These are phyloP conservation scores for Balearica regulorum DNA, from an alignment of 2,797 vertebrate species.

Conservation along the genomic window DNA sequence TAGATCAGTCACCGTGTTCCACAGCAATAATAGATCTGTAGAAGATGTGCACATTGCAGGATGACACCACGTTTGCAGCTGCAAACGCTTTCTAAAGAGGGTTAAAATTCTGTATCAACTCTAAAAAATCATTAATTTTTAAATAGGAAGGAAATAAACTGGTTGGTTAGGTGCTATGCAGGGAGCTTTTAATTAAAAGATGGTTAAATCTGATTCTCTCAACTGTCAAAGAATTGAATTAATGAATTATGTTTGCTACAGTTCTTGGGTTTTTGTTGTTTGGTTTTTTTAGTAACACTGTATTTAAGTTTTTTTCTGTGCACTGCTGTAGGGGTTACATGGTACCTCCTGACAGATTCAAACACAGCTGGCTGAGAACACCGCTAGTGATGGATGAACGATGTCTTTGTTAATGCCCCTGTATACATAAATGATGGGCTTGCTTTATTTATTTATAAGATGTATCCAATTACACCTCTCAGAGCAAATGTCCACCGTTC, in stretches of 20 bases:
- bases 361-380: constrained; percentile 28
- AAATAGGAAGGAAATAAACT: constrained; percentile 13
- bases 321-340: constrained; percentile 17
- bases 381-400: constrained; percentile 38
- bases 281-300: neutral
- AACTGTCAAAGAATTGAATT: constrained; percentile 25
- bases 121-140: constrained; percentile 16
- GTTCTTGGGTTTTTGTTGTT: neutral
- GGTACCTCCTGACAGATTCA: constrained; percentile 33
- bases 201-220: constrained; percentile 31
- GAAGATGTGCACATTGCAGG: neutral
- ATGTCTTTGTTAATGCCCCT: constrained; percentile 50
- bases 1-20: neutral
- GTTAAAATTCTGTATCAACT: neutral
- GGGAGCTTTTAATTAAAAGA: constrained; percentile 39
- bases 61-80: neutral
- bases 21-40: neutral
- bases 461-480: constrained; percentile 43
- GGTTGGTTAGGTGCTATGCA: neutral
- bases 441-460: constrained; percentile 57
- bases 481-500: constrained; percentile 1
- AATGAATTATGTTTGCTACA: constrained; percentile 16
- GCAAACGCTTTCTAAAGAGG: neutral
- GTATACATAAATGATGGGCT: constrained; percentile 56
- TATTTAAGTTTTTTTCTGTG: neutral